These are phyloP conservation scores for Phytoseiulus persimilis DNA, from an alignment of 2,888 invertebrate species.

Conservation along the genomic window DNA sequence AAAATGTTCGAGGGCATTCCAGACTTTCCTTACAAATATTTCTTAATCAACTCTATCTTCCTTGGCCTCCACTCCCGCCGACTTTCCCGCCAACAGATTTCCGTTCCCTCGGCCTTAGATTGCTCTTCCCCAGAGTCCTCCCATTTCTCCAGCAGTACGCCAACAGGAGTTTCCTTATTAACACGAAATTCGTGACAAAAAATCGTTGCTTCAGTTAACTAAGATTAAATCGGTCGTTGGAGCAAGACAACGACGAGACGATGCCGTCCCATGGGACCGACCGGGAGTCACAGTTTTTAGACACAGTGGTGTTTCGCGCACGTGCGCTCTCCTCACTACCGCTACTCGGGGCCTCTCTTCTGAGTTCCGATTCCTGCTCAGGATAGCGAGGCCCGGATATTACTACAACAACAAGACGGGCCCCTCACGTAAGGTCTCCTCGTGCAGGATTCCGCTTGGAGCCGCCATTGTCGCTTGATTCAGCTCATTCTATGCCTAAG, in stretches of 20 bases:
- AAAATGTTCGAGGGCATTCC: too few relatives aligned
- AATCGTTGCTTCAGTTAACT: not conserved
- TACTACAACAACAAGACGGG: too few relatives aligned
- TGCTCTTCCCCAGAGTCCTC: not conserved
- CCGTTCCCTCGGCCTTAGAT: not conserved
- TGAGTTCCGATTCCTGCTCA: too few relatives aligned
- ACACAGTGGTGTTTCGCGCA: not conserved
- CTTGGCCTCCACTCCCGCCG: too few relatives aligned
- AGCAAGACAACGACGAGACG: not conserved
- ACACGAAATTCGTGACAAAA: not conserved
- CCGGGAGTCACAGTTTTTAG: not conserved
- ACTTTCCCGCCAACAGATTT: not conserved
- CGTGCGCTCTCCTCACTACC: not conserved
- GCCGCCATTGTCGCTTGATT: too few relatives aligned
- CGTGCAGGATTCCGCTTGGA: too few relatives aligned
- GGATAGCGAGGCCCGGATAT: too few relatives aligned
- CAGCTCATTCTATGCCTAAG: too few relatives aligned
- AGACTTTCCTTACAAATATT: too few relatives aligned
- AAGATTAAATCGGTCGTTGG: not conserved
- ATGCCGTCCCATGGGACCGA: not conserved
- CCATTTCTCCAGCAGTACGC: not conserved
- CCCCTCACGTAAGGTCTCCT: too few relatives aligned
- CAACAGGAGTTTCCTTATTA: not conserved
- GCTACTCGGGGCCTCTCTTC: not conserved
- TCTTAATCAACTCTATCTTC: too few relatives aligned